Base-by-base conservation (phyloP, 2,113 vertebrate species). In the Alligator mississippiensis region DNA sequence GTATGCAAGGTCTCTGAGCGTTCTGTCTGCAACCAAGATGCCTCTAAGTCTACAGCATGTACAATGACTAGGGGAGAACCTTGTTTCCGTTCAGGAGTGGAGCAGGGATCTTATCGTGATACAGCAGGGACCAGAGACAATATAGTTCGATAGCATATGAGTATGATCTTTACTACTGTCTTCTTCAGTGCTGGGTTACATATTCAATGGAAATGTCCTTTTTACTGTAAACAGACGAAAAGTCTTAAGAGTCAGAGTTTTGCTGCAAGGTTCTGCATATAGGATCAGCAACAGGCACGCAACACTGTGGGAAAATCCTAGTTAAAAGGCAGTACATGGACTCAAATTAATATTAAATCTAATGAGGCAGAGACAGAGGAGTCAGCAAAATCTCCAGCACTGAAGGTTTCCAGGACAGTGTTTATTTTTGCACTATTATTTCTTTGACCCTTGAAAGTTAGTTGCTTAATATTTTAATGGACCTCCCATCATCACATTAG, bases 391-490 rank as follows among this genome's bases (percentile, higher is more conserved):
- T 59, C 75, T 88, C n/a, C 11, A 80, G 75, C 8, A 3, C 68
- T 60, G 47, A n/a, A 16, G 78, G 34, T 78, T 92, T 60, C 74
- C 60, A 93, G 63, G 22, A 34, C 74, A 17, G 34, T 59, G 81
- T 64, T 90, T 85, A 38, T 58, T 88, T 47, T 5, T 77, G 74
- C 83, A 63, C 1, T 28, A 5, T 47, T n/a, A 62, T 75, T 84
- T 28, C 78, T 84, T 85, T 85, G 68, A 94, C 83, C 68, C 68
- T 75, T 85, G 59, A 55, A 85, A 80, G 62, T 55, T 79, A 54
- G 72, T 88, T 92, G 78, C 89, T 88, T 85, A 59, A 80, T 78
- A 47, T 30, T 85, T 75, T 87, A 62, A 54, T 83, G 75, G 84
- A 59, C 92, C 74, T 5, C 81, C 89, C 87, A 93, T 28, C 38